Evolutionary conservation across 2,113 vertebrate species (phyloP).

Genomic region (Dipodomys merriami): DNA sequence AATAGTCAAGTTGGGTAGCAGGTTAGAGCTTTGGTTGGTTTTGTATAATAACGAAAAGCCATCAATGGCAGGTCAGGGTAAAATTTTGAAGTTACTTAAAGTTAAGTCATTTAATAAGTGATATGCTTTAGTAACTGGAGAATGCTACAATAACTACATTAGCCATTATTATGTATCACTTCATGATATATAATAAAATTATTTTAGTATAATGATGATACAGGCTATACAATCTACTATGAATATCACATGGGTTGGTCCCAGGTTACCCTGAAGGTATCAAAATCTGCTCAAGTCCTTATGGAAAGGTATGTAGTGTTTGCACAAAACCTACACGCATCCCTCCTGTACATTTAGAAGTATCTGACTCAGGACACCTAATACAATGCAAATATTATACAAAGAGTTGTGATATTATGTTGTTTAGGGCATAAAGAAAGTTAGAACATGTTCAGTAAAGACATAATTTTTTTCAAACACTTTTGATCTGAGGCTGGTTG

Average conservation of each 20-base stretch:
- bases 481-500: background rate
- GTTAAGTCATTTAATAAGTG: background rate
- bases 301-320: background rate
- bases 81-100: background rate
- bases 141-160: background rate
- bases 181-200: background rate
- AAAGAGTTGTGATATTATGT: background rate
- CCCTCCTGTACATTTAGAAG: background rate
- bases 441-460: background rate
- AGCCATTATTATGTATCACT: background rate
- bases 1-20: background rate
- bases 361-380: background rate
- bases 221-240: background rate
- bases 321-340: background rate
- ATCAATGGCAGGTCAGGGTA: background rate
- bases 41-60: background rate
- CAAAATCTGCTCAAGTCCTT: background rate
- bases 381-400: background rate
- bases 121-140: background rate
- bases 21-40: background rate
- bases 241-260: background rate
- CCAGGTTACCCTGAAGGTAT: background rate
- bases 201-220: background rate
- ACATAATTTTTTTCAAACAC: background rate
- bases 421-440: background rate